Conservation (phyloP, 2,797 vertebrate genomes). For the Leptodactylus fallax region DNA sequence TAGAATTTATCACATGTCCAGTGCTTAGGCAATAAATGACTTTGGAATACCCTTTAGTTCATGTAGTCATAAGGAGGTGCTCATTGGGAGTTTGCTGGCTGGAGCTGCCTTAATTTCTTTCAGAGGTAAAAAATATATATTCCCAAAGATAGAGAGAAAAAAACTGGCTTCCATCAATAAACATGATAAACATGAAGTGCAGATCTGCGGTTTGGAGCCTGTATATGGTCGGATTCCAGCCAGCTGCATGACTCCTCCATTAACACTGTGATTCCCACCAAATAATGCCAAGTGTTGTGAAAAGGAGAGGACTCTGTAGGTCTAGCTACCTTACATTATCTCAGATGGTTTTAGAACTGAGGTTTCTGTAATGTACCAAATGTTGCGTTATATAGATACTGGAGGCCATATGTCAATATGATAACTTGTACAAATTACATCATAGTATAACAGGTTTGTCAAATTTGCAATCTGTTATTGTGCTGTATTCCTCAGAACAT, state of each 20-base stretch:
- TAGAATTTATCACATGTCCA: too few relatives aligned
- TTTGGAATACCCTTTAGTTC: too few relatives aligned
- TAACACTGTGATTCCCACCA: neutral
- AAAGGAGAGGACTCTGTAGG: neutral
- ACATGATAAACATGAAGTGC: conserved; percentile 7
- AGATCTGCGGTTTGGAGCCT: conserved; percentile 6
- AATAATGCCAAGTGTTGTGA: neutral
- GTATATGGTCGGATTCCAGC: neutral
- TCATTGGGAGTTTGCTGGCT: neutral
- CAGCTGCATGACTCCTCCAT: neutral
- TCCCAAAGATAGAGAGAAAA: neutral
- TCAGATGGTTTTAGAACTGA: too few relatives aligned
- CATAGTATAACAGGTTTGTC: too few relatives aligned
- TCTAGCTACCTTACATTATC: too few relatives aligned
- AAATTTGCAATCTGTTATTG: too few relatives aligned
- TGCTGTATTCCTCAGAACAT: too few relatives aligned
- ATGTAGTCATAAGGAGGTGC: neutral
- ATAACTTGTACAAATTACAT: too few relatives aligned
- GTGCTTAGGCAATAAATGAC: too few relatives aligned
- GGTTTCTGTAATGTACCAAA: too few relatives aligned
- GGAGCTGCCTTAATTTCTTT: neutral
- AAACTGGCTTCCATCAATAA: neutral
- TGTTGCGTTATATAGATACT: too few relatives aligned
- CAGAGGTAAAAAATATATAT: neutral
- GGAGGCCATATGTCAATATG: too few relatives aligned